These are phyloP conservation scores for Pterocles orientalis DNA, from an alignment of 2,113 vertebrate species.

Conservation along the genomic window DNA sequence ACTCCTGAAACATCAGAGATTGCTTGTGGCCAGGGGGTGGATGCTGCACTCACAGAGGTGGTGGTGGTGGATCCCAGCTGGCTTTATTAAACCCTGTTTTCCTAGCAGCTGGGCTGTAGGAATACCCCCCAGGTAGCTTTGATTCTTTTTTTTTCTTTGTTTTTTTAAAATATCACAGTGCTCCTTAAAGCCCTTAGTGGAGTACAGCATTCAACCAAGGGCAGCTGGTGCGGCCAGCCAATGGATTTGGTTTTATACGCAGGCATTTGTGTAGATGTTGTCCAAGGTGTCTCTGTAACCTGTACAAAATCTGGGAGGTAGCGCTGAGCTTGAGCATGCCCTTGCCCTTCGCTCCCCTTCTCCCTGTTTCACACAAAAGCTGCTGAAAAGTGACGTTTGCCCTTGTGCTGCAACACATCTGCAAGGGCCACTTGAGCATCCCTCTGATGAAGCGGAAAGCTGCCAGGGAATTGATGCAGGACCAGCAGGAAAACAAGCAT, in stretches of 20 bases:
- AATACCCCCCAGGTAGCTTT: neutral
- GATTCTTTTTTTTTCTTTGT: neutral
- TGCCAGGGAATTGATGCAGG: neutral
- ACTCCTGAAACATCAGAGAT: neutral
- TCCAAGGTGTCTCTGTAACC: neutral
- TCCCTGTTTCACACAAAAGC: neutral
- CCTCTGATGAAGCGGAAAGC: neutral
- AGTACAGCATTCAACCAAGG: neutral
- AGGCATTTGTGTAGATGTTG: neutral
- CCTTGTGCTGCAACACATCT: rapidly evolving
- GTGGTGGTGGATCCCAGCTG: neutral
- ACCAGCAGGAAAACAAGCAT: neutral
- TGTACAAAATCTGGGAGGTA: neutral
- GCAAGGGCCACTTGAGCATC: neutral
- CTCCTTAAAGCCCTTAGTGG: neutral
- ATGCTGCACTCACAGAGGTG: neutral
- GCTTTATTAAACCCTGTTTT: neutral
- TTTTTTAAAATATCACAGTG: neutral
- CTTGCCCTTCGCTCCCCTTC: neutral
- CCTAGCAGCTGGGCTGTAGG: neutral
- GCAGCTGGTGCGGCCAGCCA: neutral
- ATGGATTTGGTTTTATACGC: neutral
- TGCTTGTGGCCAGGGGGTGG: neutral
- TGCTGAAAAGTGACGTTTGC: neutral
- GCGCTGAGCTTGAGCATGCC: rapidly evolving